Evolutionary conservation across 2,113 vertebrate species (phyloP), one percentile per base, ranked within the genome.

Genomic region (Periophthalmodon schlosseri): DNA sequence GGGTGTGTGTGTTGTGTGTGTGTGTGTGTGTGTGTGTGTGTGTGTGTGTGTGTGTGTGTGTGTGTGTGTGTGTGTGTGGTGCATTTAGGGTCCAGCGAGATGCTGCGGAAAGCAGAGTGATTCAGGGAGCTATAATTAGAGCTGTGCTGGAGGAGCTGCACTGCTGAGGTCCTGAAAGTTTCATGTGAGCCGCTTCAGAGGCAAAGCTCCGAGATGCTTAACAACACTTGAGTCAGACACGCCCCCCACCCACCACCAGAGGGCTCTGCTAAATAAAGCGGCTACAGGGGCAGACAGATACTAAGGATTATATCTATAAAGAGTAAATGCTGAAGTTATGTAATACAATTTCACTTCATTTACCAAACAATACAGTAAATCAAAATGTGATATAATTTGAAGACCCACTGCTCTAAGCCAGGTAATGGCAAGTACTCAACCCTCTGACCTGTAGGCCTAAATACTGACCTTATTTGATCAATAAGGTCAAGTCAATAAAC

Each of bases 111-210:
- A 72, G 80, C 82, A 81, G 33, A 84, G 67, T 39, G 82, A 81
- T 70, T 76, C 64, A 28, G 68, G 74, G 77, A 76, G 80, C 88
- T 90, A 90, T 90, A 92, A 92, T 91, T 91, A 92, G 89, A 92
- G 82, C 56, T 52, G 28, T 6, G 81, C 33, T 81, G 86, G 77
- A 83, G 73, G 79, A 79, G 81, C 75, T 70, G 57, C 28, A 74
- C 79, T 86, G 83, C 80, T 79, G 86, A 80, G 86, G 68, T 86
- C 84, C 67, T 91, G 82, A 90, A 91, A 90, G 83, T 91, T 93
- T 91, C 90, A 92, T 91, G 86, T 74, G 67, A 75, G 80, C 75
- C 36, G n/a, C 76, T 57, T 75, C 69, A 68, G 74, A 72, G 23
- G 70, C 81, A 74, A 74, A 79, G 70, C 76, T 78, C 58, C 21